Evolutionary conservation across 2,888 invertebrate species (phyloP).

Genomic region (Pyrrhia umbra): DNA sequence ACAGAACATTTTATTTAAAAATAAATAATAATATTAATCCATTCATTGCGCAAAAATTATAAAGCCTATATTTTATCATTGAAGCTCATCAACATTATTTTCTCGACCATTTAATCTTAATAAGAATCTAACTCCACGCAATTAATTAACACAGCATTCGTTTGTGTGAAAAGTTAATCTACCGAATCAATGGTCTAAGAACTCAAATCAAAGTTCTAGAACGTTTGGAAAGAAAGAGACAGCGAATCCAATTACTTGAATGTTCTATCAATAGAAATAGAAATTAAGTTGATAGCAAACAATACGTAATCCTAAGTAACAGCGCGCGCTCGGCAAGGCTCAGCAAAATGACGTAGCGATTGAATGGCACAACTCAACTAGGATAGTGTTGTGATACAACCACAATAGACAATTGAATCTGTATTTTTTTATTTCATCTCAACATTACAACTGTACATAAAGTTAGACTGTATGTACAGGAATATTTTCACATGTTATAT

Average conservation of each 20-base stretch:
- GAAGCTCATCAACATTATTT: conserved; percentile 1
- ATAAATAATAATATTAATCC: too few relatives aligned
- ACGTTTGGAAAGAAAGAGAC: conserved; percentile 14
- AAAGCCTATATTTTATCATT: background rate
- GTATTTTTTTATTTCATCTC: too few relatives aligned
- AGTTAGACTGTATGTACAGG: background rate
- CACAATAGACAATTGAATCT: background rate
- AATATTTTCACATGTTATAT: background rate
- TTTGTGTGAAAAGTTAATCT: conserved; percentile 25
- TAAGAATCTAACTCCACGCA: conserved; percentile 20
- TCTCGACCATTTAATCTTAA: conserved; percentile 16
- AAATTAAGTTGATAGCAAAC: conserved; percentile 70
- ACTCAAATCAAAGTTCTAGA: conserved; percentile 25
- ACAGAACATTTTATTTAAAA: too few relatives aligned
- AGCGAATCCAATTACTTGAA: conserved; percentile 59
- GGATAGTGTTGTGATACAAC: conserved; percentile 53
- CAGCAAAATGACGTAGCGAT: conserved; percentile 61
- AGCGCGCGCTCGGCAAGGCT: conserved; percentile 46
- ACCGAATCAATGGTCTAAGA: conserved; percentile 16
- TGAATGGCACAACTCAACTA: conserved; percentile 55
- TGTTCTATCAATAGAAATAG: conserved; percentile 58
- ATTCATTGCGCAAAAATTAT: background rate
- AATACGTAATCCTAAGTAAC: conserved; percentile 63
- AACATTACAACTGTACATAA: too few relatives aligned
- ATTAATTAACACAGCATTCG: conserved; percentile 33